Conservation (phyloP, 2,797 vertebrate genomes). For the Urosaurus nigricauda region DNA sequence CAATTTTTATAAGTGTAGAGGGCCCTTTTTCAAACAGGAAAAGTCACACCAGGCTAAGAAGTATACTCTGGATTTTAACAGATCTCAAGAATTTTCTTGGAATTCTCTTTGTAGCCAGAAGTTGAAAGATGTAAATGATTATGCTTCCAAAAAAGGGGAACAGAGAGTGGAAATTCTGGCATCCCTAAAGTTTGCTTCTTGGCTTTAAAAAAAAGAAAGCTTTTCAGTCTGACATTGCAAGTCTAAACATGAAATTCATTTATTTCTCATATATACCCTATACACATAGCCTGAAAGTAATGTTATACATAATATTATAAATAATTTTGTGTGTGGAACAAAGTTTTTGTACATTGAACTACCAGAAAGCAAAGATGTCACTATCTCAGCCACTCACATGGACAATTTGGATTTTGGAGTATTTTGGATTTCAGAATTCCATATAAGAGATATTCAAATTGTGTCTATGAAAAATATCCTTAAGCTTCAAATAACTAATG, state of each 20-base stretch:
- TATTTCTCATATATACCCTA: too few relatives aligned
- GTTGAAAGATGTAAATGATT: constrained; percentile 70
- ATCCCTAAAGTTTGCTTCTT: constrained; percentile 70
- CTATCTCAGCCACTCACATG: too few relatives aligned
- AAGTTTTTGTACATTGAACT: too few relatives aligned
- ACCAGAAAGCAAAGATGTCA: too few relatives aligned
- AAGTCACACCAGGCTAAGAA: constrained; percentile 55
- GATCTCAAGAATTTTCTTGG: constrained; percentile 71
- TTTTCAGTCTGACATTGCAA: constrained; percentile 45
- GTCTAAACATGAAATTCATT: too few relatives aligned
- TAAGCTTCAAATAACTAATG: neutral
- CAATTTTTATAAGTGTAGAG: constrained; percentile 66
- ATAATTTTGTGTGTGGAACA: too few relatives aligned
- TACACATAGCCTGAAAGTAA: too few relatives aligned
- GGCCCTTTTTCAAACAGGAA: constrained; percentile 56
- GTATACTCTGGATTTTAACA: constrained; percentile 65
- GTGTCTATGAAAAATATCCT: neutral
- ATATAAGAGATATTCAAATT: too few relatives aligned
- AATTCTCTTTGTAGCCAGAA: constrained; percentile 57
- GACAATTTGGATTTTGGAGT: too few relatives aligned
- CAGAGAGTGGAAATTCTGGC: constrained; percentile 43
- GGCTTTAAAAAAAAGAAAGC: constrained; percentile 39
- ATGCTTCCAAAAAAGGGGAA: constrained; percentile 48
- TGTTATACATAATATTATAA: too few relatives aligned
- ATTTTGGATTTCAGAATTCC: too few relatives aligned